phyloP scores from a whole-genome alignment of 2,113 vertebrate species.

The Petrocephalus microphthalmus region DNA sequence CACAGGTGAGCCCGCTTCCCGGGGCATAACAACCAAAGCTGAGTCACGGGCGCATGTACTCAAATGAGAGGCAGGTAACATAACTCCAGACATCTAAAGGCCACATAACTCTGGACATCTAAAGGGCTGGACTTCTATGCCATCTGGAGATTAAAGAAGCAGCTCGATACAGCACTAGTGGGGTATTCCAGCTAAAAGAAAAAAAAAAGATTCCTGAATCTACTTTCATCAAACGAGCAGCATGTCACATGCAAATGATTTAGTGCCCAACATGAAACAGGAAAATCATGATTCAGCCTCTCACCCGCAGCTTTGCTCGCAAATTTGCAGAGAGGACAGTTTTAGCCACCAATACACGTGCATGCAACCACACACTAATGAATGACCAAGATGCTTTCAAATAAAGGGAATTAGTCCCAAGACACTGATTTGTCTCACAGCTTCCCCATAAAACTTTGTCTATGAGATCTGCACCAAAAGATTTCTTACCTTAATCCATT shows the following conservation, averaged over 20 bases:
- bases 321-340: background rate
- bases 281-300: background rate
- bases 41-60: background rate
- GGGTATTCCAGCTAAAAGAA: background rate
- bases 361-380: background rate
- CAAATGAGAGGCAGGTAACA: background rate
- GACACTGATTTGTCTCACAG: background rate
- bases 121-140: background rate
- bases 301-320: background rate
- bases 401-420: background rate
- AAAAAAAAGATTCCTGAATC: background rate
- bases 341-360: background rate
- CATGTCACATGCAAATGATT: background rate
- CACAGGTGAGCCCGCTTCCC: slow-evolving; percentile 22
- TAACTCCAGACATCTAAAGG: background rate
- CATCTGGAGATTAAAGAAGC: background rate
- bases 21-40: slow-evolving; percentile 25
- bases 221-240: background rate
- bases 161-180: background rate
- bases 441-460: background rate
- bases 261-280: background rate
- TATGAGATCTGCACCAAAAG: background rate
- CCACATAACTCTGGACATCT: background rate
- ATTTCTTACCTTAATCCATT: background rate
- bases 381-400: background rate